phyloP scores from a whole-genome alignment of 2,888 invertebrate species.

The Oxyteleia sp. region DNA sequence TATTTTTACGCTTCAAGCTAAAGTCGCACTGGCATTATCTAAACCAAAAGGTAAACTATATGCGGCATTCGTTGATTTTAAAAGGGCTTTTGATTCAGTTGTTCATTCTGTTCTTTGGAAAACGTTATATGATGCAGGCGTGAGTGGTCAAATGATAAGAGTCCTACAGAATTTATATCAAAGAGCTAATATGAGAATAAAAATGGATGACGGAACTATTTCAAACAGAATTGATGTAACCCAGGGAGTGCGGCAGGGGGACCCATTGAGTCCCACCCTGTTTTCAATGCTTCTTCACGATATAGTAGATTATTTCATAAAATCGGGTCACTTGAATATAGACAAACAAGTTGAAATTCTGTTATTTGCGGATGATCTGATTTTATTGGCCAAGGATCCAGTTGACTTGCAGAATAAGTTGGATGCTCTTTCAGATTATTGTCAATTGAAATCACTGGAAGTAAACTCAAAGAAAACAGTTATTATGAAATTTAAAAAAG shows the following conservation, averaged over 20 bases:
- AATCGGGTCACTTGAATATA: neutral
- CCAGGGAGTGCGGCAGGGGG: slow-evolving; percentile 63
- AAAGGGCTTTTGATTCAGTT: slow-evolving; percentile 71
- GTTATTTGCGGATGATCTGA: neutral
- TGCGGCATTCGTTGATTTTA: slow-evolving; percentile 74
- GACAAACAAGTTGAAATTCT: slow-evolving; percentile 2
- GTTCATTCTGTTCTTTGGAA: slow-evolving; percentile 67
- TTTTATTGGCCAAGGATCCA: neutral
- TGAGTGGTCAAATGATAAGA: slow-evolving; percentile 55
- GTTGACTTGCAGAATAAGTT: slow-evolving; percentile 11
- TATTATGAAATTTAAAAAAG: slow-evolving; percentile 8
- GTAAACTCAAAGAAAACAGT: neutral
- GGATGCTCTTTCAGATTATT: neutral
- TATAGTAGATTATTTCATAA: slow-evolving; percentile 18
- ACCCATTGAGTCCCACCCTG: neutral
- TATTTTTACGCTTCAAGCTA: slow-evolving; percentile 71
- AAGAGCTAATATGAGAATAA: slow-evolving; percentile 41
- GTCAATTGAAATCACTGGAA: neutral
- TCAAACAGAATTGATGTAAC: slow-evolving; percentile 55
- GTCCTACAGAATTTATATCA: slow-evolving; percentile 56
- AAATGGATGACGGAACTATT: slow-evolving; percentile 33
- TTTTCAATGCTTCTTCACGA: slow-evolving; percentile 10
- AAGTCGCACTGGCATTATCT: slow-evolving; percentile 47
- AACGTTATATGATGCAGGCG: slow-evolving; percentile 31
- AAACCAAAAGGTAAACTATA: slow-evolving; percentile 64